phyloP scores from a whole-genome alignment of 1,140 invertebrate genomes.

The Drosophila lini region DNA sequence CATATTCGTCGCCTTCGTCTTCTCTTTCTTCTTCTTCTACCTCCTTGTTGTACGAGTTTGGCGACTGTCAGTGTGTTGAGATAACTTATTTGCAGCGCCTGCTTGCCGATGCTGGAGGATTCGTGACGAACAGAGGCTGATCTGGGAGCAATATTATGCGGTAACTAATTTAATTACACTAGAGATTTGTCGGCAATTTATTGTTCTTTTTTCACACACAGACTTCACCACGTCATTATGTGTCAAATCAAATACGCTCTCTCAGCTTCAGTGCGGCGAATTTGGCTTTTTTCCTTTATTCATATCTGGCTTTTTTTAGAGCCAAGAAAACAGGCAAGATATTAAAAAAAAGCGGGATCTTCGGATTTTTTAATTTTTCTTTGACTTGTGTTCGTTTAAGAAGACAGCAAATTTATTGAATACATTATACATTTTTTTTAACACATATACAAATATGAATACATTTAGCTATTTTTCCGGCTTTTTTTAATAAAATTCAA shows the following conservation, averaged over 20 bases:
- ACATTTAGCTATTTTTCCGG: neutral
- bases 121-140: too few relatives aligned
- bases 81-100: conserved; percentile 21
- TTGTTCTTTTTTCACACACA: conserved; percentile 74
- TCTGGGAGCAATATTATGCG: conserved; percentile 1
- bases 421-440: too few relatives aligned
- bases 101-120: conserved; percentile 2
- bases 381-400: neutral
- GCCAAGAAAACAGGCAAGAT: neutral
- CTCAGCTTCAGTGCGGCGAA: neutral
- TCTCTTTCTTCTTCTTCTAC: conserved; percentile 33
- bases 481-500: neutral
- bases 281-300: neutral
- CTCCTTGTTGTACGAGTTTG: conserved; percentile 18
- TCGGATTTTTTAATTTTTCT: neutral
- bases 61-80: conserved; percentile 17
- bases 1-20: conserved; percentile 25
- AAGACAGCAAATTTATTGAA: neutral
- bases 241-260: conserved; percentile 23
- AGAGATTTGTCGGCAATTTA: conserved; percentile 76
- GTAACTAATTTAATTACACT: conserved; percentile 66
- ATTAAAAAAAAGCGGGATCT: neutral
- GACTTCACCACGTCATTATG: conserved; percentile 76
- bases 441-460: neutral
- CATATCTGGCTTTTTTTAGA: neutral